Percentiles rank a stretch among this genome's conserved stretches.
These are phyloP conservation scores for Xestia sexstrigata DNA, from an alignment of 2,888 invertebrate genomes.

Conservation along the genomic window DNA sequence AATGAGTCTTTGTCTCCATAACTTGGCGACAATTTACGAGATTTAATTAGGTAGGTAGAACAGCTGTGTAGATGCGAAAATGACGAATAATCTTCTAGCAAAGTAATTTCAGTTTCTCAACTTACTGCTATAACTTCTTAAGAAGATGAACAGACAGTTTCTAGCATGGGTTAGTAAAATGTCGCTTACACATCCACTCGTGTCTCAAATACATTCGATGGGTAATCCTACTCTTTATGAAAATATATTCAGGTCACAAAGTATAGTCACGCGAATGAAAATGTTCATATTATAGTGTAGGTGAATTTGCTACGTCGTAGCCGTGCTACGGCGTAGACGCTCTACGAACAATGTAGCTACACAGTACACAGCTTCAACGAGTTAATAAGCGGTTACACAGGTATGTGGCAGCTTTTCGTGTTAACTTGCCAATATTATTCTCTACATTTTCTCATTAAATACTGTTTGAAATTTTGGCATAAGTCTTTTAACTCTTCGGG, in stretches of 20 bases:
- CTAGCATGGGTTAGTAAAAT: conserved; percentile 42
- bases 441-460: background rate
- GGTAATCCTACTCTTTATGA: conserved; percentile 28
- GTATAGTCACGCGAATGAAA: conserved; percentile 20
- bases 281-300: conserved; percentile 33
- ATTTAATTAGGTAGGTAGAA: conserved; percentile 46
- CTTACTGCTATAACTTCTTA: conserved; percentile 70
- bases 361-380: conserved; percentile 16
- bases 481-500: background rate
- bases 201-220: conserved; percentile 22
- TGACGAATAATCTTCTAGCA: conserved; percentile 63
- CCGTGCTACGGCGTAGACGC: conserved; percentile 50
- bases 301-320: conserved; percentile 51
- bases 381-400: conserved; percentile 25
- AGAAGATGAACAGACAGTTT: conserved; percentile 69
- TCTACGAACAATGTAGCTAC: conserved; percentile 30
- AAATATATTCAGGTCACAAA: conserved; percentile 44
- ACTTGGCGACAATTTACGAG: conserved; percentile 43
- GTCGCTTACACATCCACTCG: conserved; percentile 35
- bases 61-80: conserved; percentile 33
- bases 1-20: conserved; percentile 46
- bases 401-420: conserved; percentile 1
- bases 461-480: background rate
- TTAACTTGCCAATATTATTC: background rate
- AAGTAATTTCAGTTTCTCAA: conserved; percentile 56